Conservation (phyloP, 35 echinoderm and acorn worm genomes). For the Chiridota heheva region DNA sequence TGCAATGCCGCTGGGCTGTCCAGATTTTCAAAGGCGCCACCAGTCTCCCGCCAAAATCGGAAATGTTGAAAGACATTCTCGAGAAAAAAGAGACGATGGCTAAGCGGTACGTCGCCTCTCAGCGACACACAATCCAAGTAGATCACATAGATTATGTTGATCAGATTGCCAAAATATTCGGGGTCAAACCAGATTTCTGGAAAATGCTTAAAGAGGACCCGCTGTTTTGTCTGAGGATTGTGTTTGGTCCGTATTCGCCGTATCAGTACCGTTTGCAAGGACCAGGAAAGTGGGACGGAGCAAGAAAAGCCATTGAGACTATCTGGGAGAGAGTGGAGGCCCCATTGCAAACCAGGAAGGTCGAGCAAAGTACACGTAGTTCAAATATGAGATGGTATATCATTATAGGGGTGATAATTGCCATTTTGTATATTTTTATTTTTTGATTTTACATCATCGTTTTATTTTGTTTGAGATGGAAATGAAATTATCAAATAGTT, state of each 20-base stretch:
- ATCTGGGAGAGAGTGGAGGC: conserved; percentile 59
- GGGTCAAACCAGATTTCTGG: conserved; percentile 70
- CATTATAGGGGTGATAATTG: no score
- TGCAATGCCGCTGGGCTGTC: conserved; percentile 80
- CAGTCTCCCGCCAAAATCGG: conserved; percentile 36
- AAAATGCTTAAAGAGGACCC: conserved; percentile 65
- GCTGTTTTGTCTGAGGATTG: conserved; percentile 42
- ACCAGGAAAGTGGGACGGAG: conserved; percentile 85
- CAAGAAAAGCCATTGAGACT: conserved; percentile 63
- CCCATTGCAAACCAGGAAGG: conserved; percentile 55
- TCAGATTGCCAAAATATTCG: conserved; percentile 65
- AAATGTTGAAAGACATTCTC: conserved; percentile 57
- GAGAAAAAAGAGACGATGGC: conserved; percentile 53
- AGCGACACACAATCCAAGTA: conserved; percentile 86
- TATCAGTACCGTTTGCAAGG: conserved; percentile 89
- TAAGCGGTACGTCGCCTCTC: conserved; percentile 64
- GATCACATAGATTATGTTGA: conserved; percentile 82
- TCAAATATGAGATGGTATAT: no score
- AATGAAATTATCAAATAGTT: no score
- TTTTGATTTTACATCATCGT: no score
- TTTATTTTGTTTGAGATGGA: no score
- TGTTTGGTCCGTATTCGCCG: conserved; percentile 69
- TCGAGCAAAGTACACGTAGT: no score
- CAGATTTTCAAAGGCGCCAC: conserved; percentile 64
- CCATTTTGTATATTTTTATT: no score